Base-by-base conservation (phyloP, 2,797 vertebrate genomes). In the Spinibarbus caldwelli region DNA sequence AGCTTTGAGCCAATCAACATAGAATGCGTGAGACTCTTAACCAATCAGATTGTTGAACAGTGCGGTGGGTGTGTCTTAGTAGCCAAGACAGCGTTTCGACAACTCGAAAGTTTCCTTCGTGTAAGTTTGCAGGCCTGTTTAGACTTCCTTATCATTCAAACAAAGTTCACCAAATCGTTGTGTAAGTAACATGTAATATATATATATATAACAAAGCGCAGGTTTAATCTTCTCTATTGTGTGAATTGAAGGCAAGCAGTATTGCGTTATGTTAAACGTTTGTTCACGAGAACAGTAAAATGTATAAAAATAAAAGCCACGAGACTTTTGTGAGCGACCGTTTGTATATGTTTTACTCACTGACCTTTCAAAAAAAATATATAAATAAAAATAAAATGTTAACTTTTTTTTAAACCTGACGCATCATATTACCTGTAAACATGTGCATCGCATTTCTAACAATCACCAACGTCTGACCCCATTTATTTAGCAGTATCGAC, bases 21-120 rank as follows among this genome's bases (percentile, higher is more conserved):
- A 1, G 29, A 7, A 6, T 45, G 17, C 45, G 77, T 2, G n/a
- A 6, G 23, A 14, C 0, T 23, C 10, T 82, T 73, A 90, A 79
- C 95, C 94, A 95, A 95, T 95, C 78, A 83, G 73, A 86, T 71
- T 34, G 41, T 47, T 6, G 83, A 36, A 62, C 45, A 15, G 80
- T 57, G 83, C 80, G 10, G 89, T 52, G 68, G 84, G 84, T 82
- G 90, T 93, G 90, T 92, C 90, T 83, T 77, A 83, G 12, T 26
- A 38, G 73, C 64, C 57, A 79, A 80, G 67, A 49, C 17, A 9
- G 49, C 34, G 43, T 83, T 57, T 59, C 59, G 64, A 54, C 64
- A 83, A 21, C 78, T 80, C 79, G 73, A 80, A 89, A 64, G 78
- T 83, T 86, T 83, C 67, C 29, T 83, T 57, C 62, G n/a, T 19